Percentiles rank a stretch among this genome's conserved stretches.
Evolutionary conservation across 2,797 vertebrate genomes (phyloP).

Genomic region (Halcyon chelicuti): DNA sequence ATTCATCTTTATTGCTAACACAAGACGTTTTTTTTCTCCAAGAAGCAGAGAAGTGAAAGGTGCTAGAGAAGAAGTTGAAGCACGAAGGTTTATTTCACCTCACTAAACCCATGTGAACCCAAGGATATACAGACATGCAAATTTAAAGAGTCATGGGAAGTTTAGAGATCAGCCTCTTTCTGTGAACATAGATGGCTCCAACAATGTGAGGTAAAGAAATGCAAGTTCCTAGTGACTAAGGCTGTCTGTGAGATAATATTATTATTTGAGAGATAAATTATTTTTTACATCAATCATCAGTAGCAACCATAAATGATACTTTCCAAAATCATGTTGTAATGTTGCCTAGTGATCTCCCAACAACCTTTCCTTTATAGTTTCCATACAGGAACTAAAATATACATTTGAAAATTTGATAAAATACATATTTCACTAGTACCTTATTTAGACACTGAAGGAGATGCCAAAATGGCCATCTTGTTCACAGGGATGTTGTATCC

Average conservation of each 20-base stretch:
- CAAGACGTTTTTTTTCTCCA: background rate
- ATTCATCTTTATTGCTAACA: background rate
- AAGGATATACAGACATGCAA: background rate
- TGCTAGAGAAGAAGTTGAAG: background rate
- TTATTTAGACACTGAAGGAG: background rate
- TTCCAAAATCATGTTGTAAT: background rate
- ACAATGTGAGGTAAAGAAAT: background rate
- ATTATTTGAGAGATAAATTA: background rate
- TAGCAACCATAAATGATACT: background rate
- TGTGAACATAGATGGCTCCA: background rate
- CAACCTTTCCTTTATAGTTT: background rate
- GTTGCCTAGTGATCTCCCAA: fast-evolving
- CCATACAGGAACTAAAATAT: background rate
- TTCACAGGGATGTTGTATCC: background rate
- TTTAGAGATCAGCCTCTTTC: background rate
- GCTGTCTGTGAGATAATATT: background rate
- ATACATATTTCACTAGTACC: background rate
- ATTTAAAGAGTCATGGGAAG: background rate
- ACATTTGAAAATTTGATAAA: background rate
- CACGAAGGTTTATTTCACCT: background rate
- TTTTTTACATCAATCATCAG: background rate
- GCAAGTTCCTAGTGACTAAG: background rate
- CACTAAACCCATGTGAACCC: background rate
- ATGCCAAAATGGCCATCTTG: background rate
- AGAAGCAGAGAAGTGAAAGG: background rate